phyloP scores from a whole-genome alignment of 1,140 invertebrate genomes.

The Plodia interpunctella region DNA sequence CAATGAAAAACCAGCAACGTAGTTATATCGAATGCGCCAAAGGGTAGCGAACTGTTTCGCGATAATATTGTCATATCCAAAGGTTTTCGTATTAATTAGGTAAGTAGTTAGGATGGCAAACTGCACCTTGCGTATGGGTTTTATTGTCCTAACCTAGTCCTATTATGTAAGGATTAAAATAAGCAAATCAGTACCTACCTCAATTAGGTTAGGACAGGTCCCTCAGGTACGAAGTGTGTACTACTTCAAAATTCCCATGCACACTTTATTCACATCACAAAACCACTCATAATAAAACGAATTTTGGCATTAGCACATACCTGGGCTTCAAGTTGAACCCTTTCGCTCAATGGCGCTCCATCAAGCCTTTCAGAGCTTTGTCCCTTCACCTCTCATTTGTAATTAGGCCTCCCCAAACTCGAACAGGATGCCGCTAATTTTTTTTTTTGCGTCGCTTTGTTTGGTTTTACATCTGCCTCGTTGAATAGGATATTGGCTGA shows the following conservation, averaged over 20 bases:
- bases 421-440: slow-evolving; percentile 25
- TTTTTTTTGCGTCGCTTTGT: slow-evolving; percentile 25
- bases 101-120: too few species aligned
- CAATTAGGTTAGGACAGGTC: too few species aligned
- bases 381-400: slow-evolving; percentile 50
- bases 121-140: too few species aligned
- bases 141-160: too few species aligned
- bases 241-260: background rate
- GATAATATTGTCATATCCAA: too few species aligned
- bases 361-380: slow-evolving; percentile 45
- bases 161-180: too few species aligned
- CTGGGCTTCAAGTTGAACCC: slow-evolving; percentile 42
- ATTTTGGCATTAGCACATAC: slow-evolving; percentile 35
- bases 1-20: too few species aligned
- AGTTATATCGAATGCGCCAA: too few species aligned
- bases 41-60: too few species aligned
- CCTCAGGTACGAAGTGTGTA: background rate
- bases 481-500: background rate
- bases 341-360: slow-evolving; percentile 63
- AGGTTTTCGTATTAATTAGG: too few species aligned
- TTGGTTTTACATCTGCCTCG: background rate
- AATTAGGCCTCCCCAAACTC: slow-evolving; percentile 45
- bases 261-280: background rate
- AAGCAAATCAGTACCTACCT: too few species aligned
- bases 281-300: background rate